Conservation (phyloP, 1,140 invertebrate species). For the Hyposmocoma kahamanoa region DNA sequence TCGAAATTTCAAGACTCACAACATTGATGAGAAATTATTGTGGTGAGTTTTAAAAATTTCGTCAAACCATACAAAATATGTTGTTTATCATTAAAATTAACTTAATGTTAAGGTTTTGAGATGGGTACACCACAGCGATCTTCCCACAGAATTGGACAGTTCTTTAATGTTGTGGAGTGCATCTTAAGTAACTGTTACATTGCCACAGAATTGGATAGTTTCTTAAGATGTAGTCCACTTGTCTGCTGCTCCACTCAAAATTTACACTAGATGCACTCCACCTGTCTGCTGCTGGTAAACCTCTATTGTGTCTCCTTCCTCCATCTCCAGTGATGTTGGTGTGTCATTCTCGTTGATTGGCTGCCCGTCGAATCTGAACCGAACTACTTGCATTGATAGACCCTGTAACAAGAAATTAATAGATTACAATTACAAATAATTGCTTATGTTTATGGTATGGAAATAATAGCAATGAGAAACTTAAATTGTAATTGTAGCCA, state of each 20-base stretch:
- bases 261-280: constrained; percentile 73
- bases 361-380: constrained; percentile 95
- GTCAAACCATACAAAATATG: constrained; percentile 6
- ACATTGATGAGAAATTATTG: not conserved
- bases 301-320: constrained; percentile 96
- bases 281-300: constrained; percentile 96
- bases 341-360: constrained; percentile 96
- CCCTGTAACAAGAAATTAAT: constrained; percentile 75
- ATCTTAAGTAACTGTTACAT: no score
- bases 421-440: no score
- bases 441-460: no score
- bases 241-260: not conserved
- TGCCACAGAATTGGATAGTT: no score
- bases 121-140: constrained; percentile 48
- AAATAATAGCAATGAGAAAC: no score
- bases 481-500: no score
- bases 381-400: constrained; percentile 88
- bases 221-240: constrained; percentile 17
- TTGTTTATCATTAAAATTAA: constrained; percentile 63
- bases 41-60: not conserved
- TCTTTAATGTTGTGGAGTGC: no score
- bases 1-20: not conserved
- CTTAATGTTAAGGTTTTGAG: constrained; percentile 63
- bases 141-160: constrained; percentile 51
- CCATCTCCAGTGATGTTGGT: constrained; percentile 92